Base-by-base conservation (phyloP, 92 coral and sea anemone genomes). In the Zoanthus sociatus region DNA sequence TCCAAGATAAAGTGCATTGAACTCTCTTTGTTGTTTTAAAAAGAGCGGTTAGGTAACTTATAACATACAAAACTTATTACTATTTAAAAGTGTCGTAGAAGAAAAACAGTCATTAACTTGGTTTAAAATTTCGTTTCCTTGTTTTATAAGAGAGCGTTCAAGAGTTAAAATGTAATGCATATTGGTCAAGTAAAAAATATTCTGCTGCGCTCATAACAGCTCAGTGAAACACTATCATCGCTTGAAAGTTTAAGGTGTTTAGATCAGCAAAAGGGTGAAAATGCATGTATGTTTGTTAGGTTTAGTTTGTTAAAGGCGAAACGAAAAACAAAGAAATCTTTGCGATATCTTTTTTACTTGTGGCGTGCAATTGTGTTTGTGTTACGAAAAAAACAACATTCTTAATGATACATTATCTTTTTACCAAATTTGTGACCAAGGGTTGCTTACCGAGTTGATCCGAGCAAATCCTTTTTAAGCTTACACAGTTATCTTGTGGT, bases 401-500 rank as follows among this genome's bases (percentile, higher is more conserved):
- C 60, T 10, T 5, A 15, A 13, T 6, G 9, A 54, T 54, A 58
- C 0, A 14, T 63, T 20, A 17, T 63, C 10, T 63, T 63, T 17
- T 63, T 20, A 63, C 69, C 69, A 20, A n/a, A 17, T 20, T 17
- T n/a, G n/a, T 17, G 7, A 17, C 21, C 48, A 2, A 76, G 2
- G 0, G 31, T 18, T 9, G 30, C 85, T 66, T 15, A 81, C 60
- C 85, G n/a, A 18, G 45, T 12, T 16, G 7, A 64, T 66, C 44
- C 42, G 73, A 8, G 37, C 44, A 58, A 78, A 60, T 15, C 71
- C 16, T 68, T 79, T 81, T 81, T 81, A 54, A 66, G 75, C 75
- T 66, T 48, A 45, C 55, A n/a, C 46, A 20, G 46, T 67, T 15
- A 13, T 42, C 17, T 64, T 66, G 63, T 67, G 85, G 85, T 81